Base-by-base conservation (phyloP, 1,140 invertebrate species). In the Papilio dardanus region DNA sequence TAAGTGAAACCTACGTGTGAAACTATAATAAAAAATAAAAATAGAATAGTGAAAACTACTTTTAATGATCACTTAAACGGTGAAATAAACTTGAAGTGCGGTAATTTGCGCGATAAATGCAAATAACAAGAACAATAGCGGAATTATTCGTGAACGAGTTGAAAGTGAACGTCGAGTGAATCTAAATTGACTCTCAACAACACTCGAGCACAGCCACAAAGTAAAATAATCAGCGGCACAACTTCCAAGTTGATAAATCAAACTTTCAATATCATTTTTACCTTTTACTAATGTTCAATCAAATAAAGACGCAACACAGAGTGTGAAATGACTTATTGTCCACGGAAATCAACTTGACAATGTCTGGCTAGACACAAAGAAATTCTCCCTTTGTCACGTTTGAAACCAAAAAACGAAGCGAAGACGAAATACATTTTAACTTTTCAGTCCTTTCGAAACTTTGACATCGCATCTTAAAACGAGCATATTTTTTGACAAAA, bases 401-500 rank as follows among this genome's bases (percentile, higher is more conserved):
- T 5, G 1, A 30, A 3, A 3, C 24, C 21, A 14, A 14, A 24
- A 14, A 62, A 16, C 24, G 21, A 54, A 54, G 3, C 16, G 10
- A 4, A 24, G 50, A 54, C 7, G 21, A 54, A 54, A 54, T 24
- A 46, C n/a, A 6, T 24, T 54, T 24, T 12, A 24, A n/a, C 14
- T n/a, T 46, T 54, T 62, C 54, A 28, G 21, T 28, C 24, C 16
- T 62, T 28, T 28, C 2, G 24, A 62, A 30, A 28, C 54, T 16
- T 30, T 62, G 30, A 62, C 24, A 62, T 62, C 54, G 54, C 14
- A 62, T 28, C 24, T 62, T 30, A 62, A 62, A 30, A 62, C 24
- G 24, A 62, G 3, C 31, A 21, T 67, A n/a, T 69, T 68, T 67
- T 69, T 28, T 35, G 30, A 76, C 31, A 66, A 65, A 71, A 30